Evolutionary conservation across 2,888 invertebrate species (phyloP), one percentile per base, ranked within the genome.

Genomic region (Drosophila prolongata): DNA sequence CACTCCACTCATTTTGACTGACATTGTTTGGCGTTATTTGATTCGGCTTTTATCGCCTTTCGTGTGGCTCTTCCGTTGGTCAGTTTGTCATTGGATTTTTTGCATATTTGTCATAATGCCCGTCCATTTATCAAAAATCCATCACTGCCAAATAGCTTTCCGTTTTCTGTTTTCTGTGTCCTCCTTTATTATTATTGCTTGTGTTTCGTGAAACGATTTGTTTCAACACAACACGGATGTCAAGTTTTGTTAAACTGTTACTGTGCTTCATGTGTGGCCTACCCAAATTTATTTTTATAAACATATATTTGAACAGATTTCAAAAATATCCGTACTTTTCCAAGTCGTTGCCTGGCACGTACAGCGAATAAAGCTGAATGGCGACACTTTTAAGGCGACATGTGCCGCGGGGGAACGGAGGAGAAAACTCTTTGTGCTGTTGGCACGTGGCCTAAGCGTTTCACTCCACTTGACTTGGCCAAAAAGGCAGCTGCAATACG

Each of bases 341-440:
- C 47, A 61, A 71, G 75, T 60, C 70, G 56, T 52, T 56, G 61
- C 43, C 44, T 46, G 84, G 64, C 81, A 82, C 81, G 81, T 82
- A 60, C 59, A 9, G 9, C 72, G 38, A 85, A 82, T 82, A 74
- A 82, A 78, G 70, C 68, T 55, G 62, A 77, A 73, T 64, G 76
- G 76, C 82, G 78, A 76, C 85, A 81, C 85, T 79, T 65, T 84
- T 67, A 69, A 67, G 80, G 77, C 75, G 55, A 69, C 80, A 82
- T 80, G 83, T 69, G 55, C 54, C 66, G 9, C 40, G 34, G 24
- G 35, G 52, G 40, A 27, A 37, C 35, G 30, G 34, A 38, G 38
- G 47, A 46, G 34, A 47, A 38, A 52, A 35, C 52, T 52, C 50
- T 38, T 46, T 59, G 40, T 50, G 16, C 19, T 35, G 30, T 46